Evolutionary conservation across 2,797 vertebrate species (phyloP).

Genomic region (Sardinella longiceps): DNA sequence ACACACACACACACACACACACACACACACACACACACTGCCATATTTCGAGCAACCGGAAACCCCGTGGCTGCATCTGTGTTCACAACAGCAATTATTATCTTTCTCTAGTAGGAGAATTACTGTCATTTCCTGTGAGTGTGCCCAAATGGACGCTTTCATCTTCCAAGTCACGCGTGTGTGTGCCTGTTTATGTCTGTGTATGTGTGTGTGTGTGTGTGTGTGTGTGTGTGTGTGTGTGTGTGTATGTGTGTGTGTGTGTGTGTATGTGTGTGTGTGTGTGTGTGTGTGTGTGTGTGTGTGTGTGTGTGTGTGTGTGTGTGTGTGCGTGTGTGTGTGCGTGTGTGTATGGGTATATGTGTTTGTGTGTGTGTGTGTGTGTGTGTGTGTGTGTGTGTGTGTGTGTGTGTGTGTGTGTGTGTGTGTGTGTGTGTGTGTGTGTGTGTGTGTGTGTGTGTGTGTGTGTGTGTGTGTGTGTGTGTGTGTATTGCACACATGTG

Average conservation of each 20-base stretch:
- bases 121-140: slow-evolving; percentile 45
- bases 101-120: slow-evolving; percentile 39
- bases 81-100: slow-evolving; percentile 31
- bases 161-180: slow-evolving; percentile 5
- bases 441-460: neutral
- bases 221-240: neutral
- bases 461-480: neutral
- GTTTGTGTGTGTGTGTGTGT: neutral
- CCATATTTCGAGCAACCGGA: neutral
- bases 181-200: neutral
- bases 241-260: neutral
- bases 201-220: neutral
- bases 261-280: neutral
- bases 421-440: neutral
- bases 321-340: slow-evolving; percentile 15
- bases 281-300: neutral
- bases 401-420: neutral
- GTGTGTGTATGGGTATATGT: no score
- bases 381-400: neutral
- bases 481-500: neutral
- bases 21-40: neutral
- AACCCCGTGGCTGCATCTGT: neutral
- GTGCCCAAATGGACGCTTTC: slow-evolving; percentile 38
- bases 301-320: neutral
- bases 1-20: neutral